Evolutionary conservation across 2,113 vertebrate species (phyloP), one percentile per base, ranked within the genome.

Genomic region (Hippoglossus stenolepis): DNA sequence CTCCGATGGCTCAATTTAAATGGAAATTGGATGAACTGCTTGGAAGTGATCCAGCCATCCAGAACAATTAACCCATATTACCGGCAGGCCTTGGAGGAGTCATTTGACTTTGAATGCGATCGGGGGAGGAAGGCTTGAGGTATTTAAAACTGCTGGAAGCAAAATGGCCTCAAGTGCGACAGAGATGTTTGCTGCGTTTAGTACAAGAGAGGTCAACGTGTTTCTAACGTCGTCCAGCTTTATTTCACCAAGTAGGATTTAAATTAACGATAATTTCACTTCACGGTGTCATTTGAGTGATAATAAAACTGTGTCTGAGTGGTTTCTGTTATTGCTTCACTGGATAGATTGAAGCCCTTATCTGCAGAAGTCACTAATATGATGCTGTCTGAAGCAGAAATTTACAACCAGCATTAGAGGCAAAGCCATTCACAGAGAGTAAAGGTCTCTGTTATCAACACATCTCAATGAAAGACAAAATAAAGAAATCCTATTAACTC

Each of bases 21-120:
- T 94, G 92, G 92, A 93, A 93, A 94, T 94, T 92, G 93, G 89
- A 92, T 92, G 91, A 93, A 94, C 91, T 90, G 85, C 91, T 88
- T 93, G 92, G 90, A 93, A 92, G 92, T 92, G 91, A 93, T 93
- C 91, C 92, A 93, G 88, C 89, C 92, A 93, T 93, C 91, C 89
- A 91, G 88, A 92, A 92, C 91, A 93, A 93, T 93, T 93, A 93
- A 92, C 91, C 90, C 87, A 87, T 90, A 92, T 93, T 93, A 93
- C 86, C 83, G 66, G 82, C 83, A 87, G 88, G 89, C 85, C 88
- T 87, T 84, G 86, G 77, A 93, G 87, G 86, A 91, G 89, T 82
- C 68, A 89, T 91, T 85, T 91, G 88, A 93, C 91, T 91, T 91
- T 92, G 80, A 91, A 90, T 85, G 84, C 83, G 86, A 75, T 77